Conservation (phyloP, 2,888 invertebrate genomes). For the Esperia sulphurella region DNA sequence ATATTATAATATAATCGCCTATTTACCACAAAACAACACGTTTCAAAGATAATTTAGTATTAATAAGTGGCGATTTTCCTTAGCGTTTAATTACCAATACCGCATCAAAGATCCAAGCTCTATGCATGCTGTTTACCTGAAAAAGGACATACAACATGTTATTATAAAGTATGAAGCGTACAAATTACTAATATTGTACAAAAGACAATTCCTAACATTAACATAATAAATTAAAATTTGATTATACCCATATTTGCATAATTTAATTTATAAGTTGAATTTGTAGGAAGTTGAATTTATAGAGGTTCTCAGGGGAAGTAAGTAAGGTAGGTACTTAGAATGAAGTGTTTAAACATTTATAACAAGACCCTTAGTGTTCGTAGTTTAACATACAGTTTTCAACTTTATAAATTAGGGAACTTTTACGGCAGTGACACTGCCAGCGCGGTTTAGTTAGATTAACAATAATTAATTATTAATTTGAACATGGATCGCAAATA, state of each 20-base stretch:
- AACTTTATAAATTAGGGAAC: background rate
- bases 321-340: background rate
- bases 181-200: background rate
- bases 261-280: slow-evolving; percentile 24
- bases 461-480: no score
- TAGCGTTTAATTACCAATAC: slow-evolving; percentile 9
- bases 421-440: no score
- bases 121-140: slow-evolving; percentile 34
- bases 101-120: slow-evolving; percentile 1
- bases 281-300: no score
- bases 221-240: slow-evolving; percentile 27
- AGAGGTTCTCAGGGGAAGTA: no score
- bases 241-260: slow-evolving; percentile 33
- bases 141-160: slow-evolving; percentile 17
- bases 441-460: no score
- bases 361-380: background rate
- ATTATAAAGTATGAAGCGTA: background rate
- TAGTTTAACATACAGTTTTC: background rate
- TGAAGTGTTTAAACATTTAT: background rate
- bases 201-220: slow-evolving; percentile 29
- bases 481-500: no score
- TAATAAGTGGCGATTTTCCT: slow-evolving; percentile 8
- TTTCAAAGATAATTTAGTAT: background rate
- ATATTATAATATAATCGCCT: no score
- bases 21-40: no score